Evolutionary conservation across 1,140 invertebrate species (phyloP), one percentile per base, ranked within the genome.

Genomic region (Laupala kohalensis): DNA sequence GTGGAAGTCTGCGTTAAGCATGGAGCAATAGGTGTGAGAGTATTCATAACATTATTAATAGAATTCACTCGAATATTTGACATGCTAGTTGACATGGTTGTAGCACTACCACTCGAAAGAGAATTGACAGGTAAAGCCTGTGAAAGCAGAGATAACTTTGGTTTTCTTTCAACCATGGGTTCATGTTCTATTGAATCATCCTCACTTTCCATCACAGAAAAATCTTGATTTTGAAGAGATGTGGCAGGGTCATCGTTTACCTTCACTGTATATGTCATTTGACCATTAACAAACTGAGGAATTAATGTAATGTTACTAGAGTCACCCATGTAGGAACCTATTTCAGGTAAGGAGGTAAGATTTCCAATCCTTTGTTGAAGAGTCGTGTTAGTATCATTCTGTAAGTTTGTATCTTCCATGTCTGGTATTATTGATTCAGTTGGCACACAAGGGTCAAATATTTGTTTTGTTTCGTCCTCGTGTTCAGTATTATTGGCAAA

Each of bases 211-310:
- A 63, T 67, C 23, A 27, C 19, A 28, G 69, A 62, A 64, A 73
- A 67, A 37, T 73, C 68, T 53, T 25, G 29, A 24, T 66, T 37
- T 0, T 62, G 25, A 29, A 37, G 69, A 6, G 27, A 19, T 5
- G 6, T 73, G 5, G 28, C 62, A 19, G 26, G 64, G 66, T 69
- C 27, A 12, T 69, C 63, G 6, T 69, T 29, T 53, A 74, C 53
- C 69, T 74, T 70, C 19, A 74, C 73, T 4, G 71, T 74, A 25
- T 74, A 74, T 25, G 70, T 67, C 67, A 74, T 67, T 13, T 71
- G 71, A 15, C 70, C 70, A 66, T 74, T 67, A 24, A 72, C 68
- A 69, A 69, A 72, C 26, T 74, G 73, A 3, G 73, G 67, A 12
- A 72, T 72, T 28, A 74, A 63, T 23, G 73, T 64, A 23, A 72